Base-by-base conservation (phyloP, 1,140 invertebrate genomes). In the Calliopsis andreniformis region DNA sequence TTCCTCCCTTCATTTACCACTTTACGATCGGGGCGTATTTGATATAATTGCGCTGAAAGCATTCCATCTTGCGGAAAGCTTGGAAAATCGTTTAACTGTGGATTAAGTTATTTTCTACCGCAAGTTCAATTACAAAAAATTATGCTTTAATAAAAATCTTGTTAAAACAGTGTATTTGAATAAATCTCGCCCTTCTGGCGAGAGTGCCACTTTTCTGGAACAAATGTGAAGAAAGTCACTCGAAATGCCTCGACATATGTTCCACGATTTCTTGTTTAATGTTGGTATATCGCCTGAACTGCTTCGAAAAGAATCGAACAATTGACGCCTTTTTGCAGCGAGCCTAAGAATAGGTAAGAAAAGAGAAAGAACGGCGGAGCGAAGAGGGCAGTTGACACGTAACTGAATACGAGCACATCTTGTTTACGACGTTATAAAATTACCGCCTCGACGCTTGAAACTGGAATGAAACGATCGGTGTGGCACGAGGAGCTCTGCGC, bases 371-470 rank as follows among this genome's bases (percentile, higher is more conserved):
- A 39, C 28, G 58, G 28, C 25, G 49, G 32, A 4, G 12, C 3
- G 18, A 23, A 6, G 28, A 67, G 43, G 86, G 53, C 28, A 88
- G 84, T 85, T 83, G 86, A 88, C 87, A 86, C 89, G 88, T 90
- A 91, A 90, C 88, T 88, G 87, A 84, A 88, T 90, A 88, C 87
- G 84, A 86, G 82, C 83, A 82, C 73, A 82, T 80, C 83, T 88
- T 89, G 80, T 91, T 91, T 91, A 91, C 88, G 90, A 88, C 71
- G 84, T 83, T 87, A 88, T 91, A 90, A 91, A 91, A 90, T 89
- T 90, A 91, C 87, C 79, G 82, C 87, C 85, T 87, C 87, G 88
- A 91, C 89, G 86, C 87, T 87, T 87, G 88, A 86, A 90, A 90
- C 83, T 87, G 86, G 86, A 86, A 89, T 89, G 86, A 88, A 88